Evolutionary conservation across 2,888 invertebrate species (phyloP), one percentile per base, ranked within the genome.

Genomic region (Macaria notata): DNA sequence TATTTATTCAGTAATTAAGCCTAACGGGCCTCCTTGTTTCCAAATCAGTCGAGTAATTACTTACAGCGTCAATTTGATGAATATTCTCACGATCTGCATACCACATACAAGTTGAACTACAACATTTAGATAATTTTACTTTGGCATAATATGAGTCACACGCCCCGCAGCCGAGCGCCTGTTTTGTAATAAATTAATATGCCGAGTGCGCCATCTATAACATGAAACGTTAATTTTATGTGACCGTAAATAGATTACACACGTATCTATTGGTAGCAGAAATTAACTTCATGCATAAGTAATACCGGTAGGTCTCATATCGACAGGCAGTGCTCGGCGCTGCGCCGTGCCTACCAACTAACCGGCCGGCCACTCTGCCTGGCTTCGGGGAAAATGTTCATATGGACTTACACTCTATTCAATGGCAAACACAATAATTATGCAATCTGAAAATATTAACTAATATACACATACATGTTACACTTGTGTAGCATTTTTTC

Each of bases 1-100:
- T 41, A 64, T 53, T 31, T 19, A 19, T 19, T 19, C 19, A 41
- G 46, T 48, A 56, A 57, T 49, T 59, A 61, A 63, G 57, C 64
- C 55, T 76, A 78, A 78, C 81, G 79, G 79, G 64, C 65, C 66
- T 74, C 62, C 71, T 71, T 64, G 72, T 78, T 78, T 76, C 72
- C 73, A 65, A 73, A 71, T 68, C 64, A 65, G 57, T 48, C 71
- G 64, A 67, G 70, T 71, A 68, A 69, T 66, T 47, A 62, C 63
- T 60, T 58, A 63, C 54, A 65, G 52, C 63, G 59, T 58, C 59
- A 66, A 69, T 73, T 70, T 63, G 62, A 48, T 59, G 63, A 68
- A 74, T 66, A 68, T 74, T 78, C 74, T 66, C 77, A 77, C 72
- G 69, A 66, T 73, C 72, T 71, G 69, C 74, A 73, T 73, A 69